Base-by-base conservation (phyloP, 2,797 vertebrate genomes). In the Pantherophis vulpinus region DNA sequence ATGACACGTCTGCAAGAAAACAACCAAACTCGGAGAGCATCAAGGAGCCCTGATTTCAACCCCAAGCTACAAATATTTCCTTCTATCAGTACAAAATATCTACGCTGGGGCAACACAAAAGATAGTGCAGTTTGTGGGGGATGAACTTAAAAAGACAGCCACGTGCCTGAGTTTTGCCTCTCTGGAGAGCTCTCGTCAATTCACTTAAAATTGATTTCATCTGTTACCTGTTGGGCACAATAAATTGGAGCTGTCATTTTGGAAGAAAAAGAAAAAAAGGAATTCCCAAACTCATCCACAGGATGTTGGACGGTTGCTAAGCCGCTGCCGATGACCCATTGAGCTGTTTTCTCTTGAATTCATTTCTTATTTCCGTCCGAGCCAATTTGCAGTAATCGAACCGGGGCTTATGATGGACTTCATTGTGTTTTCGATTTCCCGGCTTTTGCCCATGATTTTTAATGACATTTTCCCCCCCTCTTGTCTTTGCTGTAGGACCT, bases 401-500 rank as follows among this genome's bases (percentile, higher is more conserved):
- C 70, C 5, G 14, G 59, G 25, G n/a, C n/a, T 20, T 8, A n/a
- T 18, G 61, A 32, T 90, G 94, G 42, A 27, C 20, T 32, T 11
- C 1, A 9, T 60, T 61, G n/a, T 29, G 9, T 93, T 42, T 88
- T 66, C 12, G 8, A 55, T 51, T 51, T 70, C 56, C n/a, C 74
- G 42, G 70, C 51, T 92, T 95, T 93, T 32, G 11, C n/a, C 2
- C 92, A 63, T 42, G 91, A 51, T 97, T 94, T 29, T 94, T 96
- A 92, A 96, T 29, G 6, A 51, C n/a, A 23, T 63, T 42, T 20
- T 14, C 70, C 51, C 2, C 12, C 58, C 11, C 25, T 70, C 66
- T 32, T 66, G 23, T 93, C 25, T 96, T 93, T 97, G 95, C 94
- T 97, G 18, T 97, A 99, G 99, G 98, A 98, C 98, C 3, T 99